These are phyloP conservation scores for Sceloporus undulatus DNA, from an alignment of 2,113 vertebrate species.

Conservation along the genomic window DNA sequence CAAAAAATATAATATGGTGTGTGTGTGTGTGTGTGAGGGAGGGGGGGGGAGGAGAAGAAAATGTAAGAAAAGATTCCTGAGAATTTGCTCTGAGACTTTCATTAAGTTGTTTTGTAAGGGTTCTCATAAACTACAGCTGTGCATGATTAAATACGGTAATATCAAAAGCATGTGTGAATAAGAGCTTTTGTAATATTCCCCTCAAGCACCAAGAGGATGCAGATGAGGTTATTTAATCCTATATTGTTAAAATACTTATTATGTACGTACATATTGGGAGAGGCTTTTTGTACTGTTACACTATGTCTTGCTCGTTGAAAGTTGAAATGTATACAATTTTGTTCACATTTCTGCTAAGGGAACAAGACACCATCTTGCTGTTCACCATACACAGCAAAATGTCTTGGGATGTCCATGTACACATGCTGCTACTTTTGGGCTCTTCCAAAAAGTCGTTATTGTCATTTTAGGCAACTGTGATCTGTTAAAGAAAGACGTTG, in stretches of 20 bases:
- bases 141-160: constrained; percentile 82
- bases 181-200: constrained; percentile 78
- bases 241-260: constrained; percentile 44
- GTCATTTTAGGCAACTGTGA: neutral
- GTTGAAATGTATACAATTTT: constrained; percentile 25
- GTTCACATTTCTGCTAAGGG: neutral
- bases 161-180: constrained; percentile 84
- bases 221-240: constrained; percentile 66
- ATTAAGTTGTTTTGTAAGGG: constrained; percentile 80
- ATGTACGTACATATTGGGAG: no score
- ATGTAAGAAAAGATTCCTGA: constrained; percentile 77
- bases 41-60: constrained; percentile 39
- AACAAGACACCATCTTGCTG: neutral
- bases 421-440: neutral
- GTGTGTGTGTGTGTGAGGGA: neutral
- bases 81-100: constrained; percentile 74
- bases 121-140: constrained; percentile 81
- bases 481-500: neutral
- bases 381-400: neutral
- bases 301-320: constrained; percentile 23
- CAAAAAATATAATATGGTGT: neutral
- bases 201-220: constrained; percentile 68
- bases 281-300: constrained; percentile 2
- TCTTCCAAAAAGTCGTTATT: neutral
- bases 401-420: neutral